Base-by-base conservation (phyloP, 2,797 vertebrate species). In the Podarcis lilfordi region DNA sequence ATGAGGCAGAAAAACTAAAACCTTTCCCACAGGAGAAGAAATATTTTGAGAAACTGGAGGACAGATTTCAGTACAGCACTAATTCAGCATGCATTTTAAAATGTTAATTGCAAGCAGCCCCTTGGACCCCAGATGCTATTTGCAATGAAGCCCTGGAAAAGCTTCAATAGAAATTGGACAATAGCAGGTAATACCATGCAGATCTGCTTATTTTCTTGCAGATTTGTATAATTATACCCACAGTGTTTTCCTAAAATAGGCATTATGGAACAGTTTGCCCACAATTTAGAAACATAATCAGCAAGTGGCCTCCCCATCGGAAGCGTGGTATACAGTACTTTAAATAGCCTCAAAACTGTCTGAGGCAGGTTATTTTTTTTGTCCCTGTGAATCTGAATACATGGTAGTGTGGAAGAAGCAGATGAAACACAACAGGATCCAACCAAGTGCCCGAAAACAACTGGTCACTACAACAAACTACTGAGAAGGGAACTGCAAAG, bases 371-470 rank as follows among this genome's bases (percentile, higher is more conserved):
- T 93, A 85, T 92, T 91, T 23, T 92, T 74, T 92, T 91, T 68
- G 78, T 84, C 61, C 3, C 29, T 80, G 74, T 64, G 35, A 86
- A 82, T 82, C 64, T 61, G 19, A 83, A 35, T 8, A 45, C 35
- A 82, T 4, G 35, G 1, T 40, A 93, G 77, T 45, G 45, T 1
- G 71, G 55, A 75, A 89, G 0, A 35, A 89, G 43, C 4, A 1
- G 91, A 86, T 78, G 50, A 91, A 90, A n/a, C 64, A 4, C 35
- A 84, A 45, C 59, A 82, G 19, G 7, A 91, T 86, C 72, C 89
- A 91, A 88, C 4, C 79, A 55, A 29, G 37, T 83, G 87, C 77
- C 87, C 88, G 40, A 89, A 86, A 89, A 89, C 82, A 93, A 84
- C 35, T 55, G 89, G 86, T 81, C 80, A 81, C 40, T 78, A 23